These are phyloP conservation scores for Asobara japonica DNA, from an alignment of 1,140 invertebrate genomes.

Conservation along the genomic window DNA sequence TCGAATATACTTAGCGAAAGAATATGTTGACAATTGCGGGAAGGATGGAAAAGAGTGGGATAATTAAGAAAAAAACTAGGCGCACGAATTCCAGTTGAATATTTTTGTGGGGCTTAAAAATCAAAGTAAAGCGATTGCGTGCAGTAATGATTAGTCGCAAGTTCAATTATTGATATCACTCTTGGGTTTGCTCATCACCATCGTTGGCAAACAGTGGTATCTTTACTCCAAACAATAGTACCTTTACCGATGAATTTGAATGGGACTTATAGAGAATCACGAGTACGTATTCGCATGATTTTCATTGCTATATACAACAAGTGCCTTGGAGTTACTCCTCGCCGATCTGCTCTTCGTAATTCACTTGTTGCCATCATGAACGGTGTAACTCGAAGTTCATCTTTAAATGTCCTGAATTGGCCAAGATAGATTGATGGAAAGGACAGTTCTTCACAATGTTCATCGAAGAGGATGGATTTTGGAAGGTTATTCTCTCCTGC, in stretches of 20 bases:
- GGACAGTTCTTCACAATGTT: slow-evolving; percentile 52
- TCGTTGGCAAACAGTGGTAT: too few species aligned
- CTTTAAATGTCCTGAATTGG: slow-evolving; percentile 47
- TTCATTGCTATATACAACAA: slow-evolving; percentile 44
- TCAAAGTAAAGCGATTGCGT: too few species aligned
- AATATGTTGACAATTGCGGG: too few species aligned
- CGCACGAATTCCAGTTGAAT: too few species aligned
- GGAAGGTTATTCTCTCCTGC: slow-evolving; percentile 43
- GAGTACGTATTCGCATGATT: slow-evolving; percentile 36
- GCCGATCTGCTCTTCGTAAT: slow-evolving; percentile 35
- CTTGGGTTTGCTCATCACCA: too few species aligned
- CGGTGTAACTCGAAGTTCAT: slow-evolving; percentile 36
- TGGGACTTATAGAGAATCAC: slow-evolving; percentile 27
- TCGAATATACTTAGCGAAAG: too few species aligned
- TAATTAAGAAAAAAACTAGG: too few species aligned
- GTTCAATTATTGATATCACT: too few species aligned
- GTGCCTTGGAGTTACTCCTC: slow-evolving; percentile 34
- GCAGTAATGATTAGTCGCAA: too few species aligned
- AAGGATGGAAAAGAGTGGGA: too few species aligned
- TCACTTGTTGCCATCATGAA: slow-evolving; percentile 43
- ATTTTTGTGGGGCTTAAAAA: too few species aligned
- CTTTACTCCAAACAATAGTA: slow-evolving; percentile 14
- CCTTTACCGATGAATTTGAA: slow-evolving; percentile 24
- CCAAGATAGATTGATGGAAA: slow-evolving; percentile 55
- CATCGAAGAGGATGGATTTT: slow-evolving; percentile 39